Evolutionary conservation across 1,140 invertebrate genomes (phyloP), one percentile per base, ranked within the genome.

Genomic region (Heliconius hewitsoni): DNA sequence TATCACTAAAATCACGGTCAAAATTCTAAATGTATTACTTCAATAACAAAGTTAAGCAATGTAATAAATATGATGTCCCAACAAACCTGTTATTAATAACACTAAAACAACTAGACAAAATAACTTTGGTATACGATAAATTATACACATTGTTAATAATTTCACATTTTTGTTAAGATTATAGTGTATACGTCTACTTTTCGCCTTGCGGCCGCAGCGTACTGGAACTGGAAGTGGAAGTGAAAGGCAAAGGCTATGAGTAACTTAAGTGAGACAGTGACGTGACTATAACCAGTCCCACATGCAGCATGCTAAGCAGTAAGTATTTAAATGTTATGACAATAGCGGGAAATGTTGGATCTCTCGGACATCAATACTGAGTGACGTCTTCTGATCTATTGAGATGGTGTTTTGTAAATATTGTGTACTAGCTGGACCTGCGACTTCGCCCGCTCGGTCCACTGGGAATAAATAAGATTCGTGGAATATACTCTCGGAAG

Each of bases 151-250:
- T 89, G 72, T 70, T 46, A 82, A 73, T 76, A 50, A 57, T 75
- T 80, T 78, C 30, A 84, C 84, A 85, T 83, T 80, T 81, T 80
- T 37, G 46, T 77, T 74, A 5, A 6, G 5, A 71, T 50, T 50
- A 77, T 30, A 30, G 23, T 66, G 8, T n/a, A 57, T 5, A n/a
- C 23, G 23, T 18, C 3, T 27, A 30, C 23, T 66, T 3, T 27
- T 11, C 23, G 60, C 60, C 27, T 70, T 75, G 46, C 37, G 39
- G 81, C 81, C 77, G 81, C 77, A 60, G 72, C 71, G 27, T 77
- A 57, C 50, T 77, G 74, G 46, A 30, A 37, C n/a, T 76, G 70
- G 71, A 88, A 92, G 90, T 93, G 91, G 92, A 93, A 93, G 91
- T 88, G 86, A 83, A 84, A 87, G 81, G 84, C 46, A 6, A 23